Base-by-base conservation (phyloP, 1,140 invertebrate genomes). In the Lutraria rhynchaena region DNA sequence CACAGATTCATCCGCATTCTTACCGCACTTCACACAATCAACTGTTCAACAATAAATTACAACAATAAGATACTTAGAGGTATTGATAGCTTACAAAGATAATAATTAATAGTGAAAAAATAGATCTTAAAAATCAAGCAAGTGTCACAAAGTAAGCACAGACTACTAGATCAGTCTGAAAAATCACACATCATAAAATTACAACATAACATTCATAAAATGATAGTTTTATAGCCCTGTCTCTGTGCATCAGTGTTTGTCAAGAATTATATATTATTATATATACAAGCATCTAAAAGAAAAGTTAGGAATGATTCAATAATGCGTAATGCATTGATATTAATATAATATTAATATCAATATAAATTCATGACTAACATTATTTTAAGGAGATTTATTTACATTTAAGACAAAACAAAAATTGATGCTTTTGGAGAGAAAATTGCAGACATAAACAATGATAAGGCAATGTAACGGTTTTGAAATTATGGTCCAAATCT, bases 1-100 rank as follows among this genome's bases (percentile, higher is more conserved):
- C 24, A 94, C 91, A 0, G 96, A 95, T 87, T 94, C 93, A 70
- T 94, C 92, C 11, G 93, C 89, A 90, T 94, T 93, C 92, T 98
- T 98, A 46, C 37, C 49, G 37, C 82, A 76, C 80, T 80, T 67
- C 27, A 46, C 33, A 4, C 5, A 13, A 22, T 65, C 87, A 35
- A 81, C 74, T 24, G 86, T 29, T 90, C 78, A 44, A 85, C 58
- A 11, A 49, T 49, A 19, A 11, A 49, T 49, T 49, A 11, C 44
- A 49, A 11, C 19, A 19, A 49, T 11, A 11, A 49, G 44, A 19
- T 49, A 49, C 19, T 49, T 9, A 49, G 19, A 49, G 44, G 9
- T 11, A 19, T 49, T 19, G 9, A 49, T 9, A 11, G 44, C 11
- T 49, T 11, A 19, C 44, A 49, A 49, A 49, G 44, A 11, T 49